Evolutionary conservation across 2,113 vertebrate species (phyloP), one percentile per base, ranked within the genome.

Genomic region (Percina caprodes): DNA sequence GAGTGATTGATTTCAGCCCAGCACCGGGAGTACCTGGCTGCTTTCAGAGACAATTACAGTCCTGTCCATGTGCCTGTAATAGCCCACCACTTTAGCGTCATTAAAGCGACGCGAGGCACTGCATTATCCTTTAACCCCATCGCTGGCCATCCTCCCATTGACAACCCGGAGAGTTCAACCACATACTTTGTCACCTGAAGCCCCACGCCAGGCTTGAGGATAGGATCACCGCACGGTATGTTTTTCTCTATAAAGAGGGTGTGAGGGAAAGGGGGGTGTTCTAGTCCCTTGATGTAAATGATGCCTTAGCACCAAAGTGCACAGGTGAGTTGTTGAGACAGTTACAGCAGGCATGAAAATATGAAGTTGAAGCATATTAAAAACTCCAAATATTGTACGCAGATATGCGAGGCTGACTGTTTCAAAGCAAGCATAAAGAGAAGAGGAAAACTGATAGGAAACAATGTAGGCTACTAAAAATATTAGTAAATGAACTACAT

Each of bases 41-140:
- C 96, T 97, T 96, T 96, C 95, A 96, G 94, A 96, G 94, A 95
- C 95, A 96, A 95, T 96, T 97, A 96, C 79, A 94, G 94, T 90
- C 90, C 92, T 94, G 92, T 94, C 92, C 87, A 85, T 95, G 92
- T 95, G 93, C 85, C 92, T 90, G 91, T 94, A 95, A 95, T 94
- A 93, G 84, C 90, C 91, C 93, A 95, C 92, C 94, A 93, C 91
- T 94, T 94, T 95, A 95, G 93, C 93, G 89, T 95, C 94, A 96
- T 95, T 95, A 96, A 95, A 95, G 94, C 92, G 91, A 94, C 93
- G 93, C 67, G 69, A 92, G 95, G 86, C 88, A 94, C 88, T 92
- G 94, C 92, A 95, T 94, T 95, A 94, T 94, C 81, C 92, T 90
- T 90, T 94, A 95, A 96, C 94, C 94, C 95, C 91, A 92, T 94